Evolutionary conservation across 2,113 vertebrate species (phyloP).

Genomic region (Micromys minutus): DNA sequence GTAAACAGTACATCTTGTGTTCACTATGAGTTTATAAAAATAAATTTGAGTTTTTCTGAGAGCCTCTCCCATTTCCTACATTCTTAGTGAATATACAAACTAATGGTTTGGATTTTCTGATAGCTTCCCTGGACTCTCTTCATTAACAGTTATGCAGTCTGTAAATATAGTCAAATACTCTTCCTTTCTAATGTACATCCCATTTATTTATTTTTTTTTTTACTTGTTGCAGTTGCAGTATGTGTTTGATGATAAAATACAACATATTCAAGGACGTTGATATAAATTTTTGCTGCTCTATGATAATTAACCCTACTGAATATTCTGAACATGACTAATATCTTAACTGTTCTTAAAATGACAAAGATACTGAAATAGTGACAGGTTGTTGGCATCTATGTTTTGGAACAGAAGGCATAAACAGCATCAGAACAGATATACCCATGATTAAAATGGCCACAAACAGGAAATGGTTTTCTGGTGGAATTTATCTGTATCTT

Average conservation of each 20-base stretch:
- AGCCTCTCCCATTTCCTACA: neutral
- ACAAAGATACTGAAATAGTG: neutral
- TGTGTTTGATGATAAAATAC: neutral
- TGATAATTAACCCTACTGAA: neutral
- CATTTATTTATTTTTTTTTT: neutral
- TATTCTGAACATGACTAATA: no score
- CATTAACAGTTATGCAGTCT: neutral
- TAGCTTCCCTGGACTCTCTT: neutral
- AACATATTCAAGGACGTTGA: neutral
- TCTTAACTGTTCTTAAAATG: neutral
- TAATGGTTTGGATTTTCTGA: neutral
- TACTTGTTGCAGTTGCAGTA: neutral
- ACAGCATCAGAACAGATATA: neutral
- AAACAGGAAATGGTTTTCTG: neutral
- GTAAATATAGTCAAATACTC: neutral
- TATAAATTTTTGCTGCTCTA: neutral
- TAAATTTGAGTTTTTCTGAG: neutral
- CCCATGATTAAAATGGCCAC: neutral
- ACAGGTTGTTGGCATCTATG: neutral
- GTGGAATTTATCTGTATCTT: conserved; percentile 13
- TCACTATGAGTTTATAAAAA: neutral
- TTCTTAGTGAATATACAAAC: neutral
- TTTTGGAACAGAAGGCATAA: neutral
- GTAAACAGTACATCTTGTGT: neutral
- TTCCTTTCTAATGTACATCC: neutral